Base-by-base conservation (phyloP, 2,113 vertebrate species). In the Lepus europaeus region DNA sequence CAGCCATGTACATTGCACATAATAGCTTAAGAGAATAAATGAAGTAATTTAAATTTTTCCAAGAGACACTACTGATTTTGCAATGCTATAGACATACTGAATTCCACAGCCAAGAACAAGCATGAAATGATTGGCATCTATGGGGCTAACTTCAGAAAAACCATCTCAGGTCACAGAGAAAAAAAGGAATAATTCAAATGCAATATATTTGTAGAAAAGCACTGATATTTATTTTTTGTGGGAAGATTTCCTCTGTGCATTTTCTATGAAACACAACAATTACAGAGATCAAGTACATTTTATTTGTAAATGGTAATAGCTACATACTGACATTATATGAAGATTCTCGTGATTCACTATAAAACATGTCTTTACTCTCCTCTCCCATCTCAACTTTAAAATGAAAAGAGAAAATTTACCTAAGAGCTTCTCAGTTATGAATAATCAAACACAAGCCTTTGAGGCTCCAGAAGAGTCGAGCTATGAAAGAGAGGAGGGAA, bases 301-400 rank as follows among this genome's bases (percentile, higher is more conserved):
- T 95, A 92, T 90, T 89, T 91, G 70, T 82, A 92, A 97, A 95
- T 61, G 82, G 3, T 45, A 91, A 78, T 0, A 83, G 13, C 74
- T 49, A 88, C 85, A 77, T 36, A 78, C 25, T 80, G 25, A 79
- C 20, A 82, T 53, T 89, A 4, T 76, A 66, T 23, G 90, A 56
- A 87, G 68, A 78, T 23, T 78, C 11, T 74, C 64, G 29, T 33
- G 39, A 94, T 45, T 88, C 81, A 78, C 49, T n/a, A n/a, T 19
- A 82, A 72, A 91, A n/a, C 16, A 36, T 16, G 7, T 61, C 1
- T 87, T 84, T 94, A 56, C 3, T 3, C 1, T 3, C 10, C 20
- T 16, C 9, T 23, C 70, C 17, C 9, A 80, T 78, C 76, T 36
- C 16, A 94, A 63, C 16, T 80, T 69, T 69, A 90, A 83, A 94